These are phyloP conservation scores for Sebastolobus altivelis DNA, from an alignment of 2,797 vertebrate species.

Conservation along the genomic window DNA sequence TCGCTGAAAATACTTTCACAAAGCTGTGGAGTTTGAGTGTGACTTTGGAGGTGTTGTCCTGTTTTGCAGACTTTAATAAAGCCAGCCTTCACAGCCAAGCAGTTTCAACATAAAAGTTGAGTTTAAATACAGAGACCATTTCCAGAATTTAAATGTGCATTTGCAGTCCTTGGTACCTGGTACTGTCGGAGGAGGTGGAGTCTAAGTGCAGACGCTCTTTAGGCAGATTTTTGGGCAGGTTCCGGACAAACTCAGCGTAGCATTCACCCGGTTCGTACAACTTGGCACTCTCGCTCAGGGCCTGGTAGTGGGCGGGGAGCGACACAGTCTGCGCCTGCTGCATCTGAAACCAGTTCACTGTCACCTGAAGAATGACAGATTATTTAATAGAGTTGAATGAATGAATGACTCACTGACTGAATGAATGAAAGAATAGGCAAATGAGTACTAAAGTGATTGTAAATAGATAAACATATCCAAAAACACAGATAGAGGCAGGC, in stretches of 20 bases:
- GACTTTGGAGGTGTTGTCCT: neutral
- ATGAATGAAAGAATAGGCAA: neutral
- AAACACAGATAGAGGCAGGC: neutral
- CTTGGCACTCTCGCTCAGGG: slow-evolving; percentile 92
- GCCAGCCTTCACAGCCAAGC: neutral
- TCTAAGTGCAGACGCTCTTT: slow-evolving; percentile 75
- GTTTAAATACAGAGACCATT: neutral
- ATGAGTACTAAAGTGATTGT: neutral
- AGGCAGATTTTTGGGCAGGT: slow-evolving; percentile 87
- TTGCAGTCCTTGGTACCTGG: slow-evolving; percentile 70
- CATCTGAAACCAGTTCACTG: slow-evolving; percentile 98
- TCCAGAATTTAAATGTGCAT: neutral
- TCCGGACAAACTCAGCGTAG: slow-evolving; percentile 93
- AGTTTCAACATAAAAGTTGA: neutral
- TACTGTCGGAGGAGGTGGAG: slow-evolving; percentile 80
- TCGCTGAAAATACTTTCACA: neutral
- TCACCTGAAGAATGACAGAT: slow-evolving; percentile 84
- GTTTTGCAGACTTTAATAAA: neutral
- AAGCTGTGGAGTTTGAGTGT: neutral
- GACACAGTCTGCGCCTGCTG: slow-evolving; percentile 91
- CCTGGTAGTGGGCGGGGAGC: slow-evolving; percentile 91
- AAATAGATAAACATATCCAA: neutral
- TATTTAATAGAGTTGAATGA: neutral
- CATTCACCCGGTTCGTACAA: slow-evolving; percentile 95
- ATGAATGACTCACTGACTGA: neutral